Evolutionary conservation across 1,140 invertebrate genomes (phyloP).

Genomic region (Trinorchestia longiramus): DNA sequence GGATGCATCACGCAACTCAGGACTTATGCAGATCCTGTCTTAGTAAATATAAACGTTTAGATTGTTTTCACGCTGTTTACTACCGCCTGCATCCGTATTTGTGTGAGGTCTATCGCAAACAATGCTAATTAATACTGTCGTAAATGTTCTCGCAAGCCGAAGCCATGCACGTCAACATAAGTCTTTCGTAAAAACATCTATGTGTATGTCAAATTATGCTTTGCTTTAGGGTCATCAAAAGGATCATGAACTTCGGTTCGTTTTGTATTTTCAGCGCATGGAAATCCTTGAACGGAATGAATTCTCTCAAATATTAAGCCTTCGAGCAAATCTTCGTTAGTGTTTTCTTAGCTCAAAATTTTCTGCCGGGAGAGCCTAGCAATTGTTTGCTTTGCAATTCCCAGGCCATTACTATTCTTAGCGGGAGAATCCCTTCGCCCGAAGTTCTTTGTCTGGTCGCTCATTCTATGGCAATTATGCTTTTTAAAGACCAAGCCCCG

Average conservation of each 20-base stretch:
- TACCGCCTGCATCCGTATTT: too few species aligned
- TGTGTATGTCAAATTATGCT: too few species aligned
- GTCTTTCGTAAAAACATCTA: too few species aligned
- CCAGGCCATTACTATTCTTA: slow-evolving; percentile 48
- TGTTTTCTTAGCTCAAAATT: neutral
- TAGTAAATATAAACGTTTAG: too few species aligned
- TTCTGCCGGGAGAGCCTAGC: slow-evolving; percentile 28
- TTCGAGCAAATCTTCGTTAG: slow-evolving; percentile 31
- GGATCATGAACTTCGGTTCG: neutral
- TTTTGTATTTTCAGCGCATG: neutral
- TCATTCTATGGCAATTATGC: slow-evolving; percentile 46
- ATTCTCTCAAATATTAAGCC: neutral
- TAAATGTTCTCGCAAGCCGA: too few species aligned
- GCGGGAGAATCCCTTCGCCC: slow-evolving; percentile 27
- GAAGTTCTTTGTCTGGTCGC: slow-evolving; percentile 47
- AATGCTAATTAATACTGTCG: too few species aligned
- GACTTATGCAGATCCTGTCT: too few species aligned
- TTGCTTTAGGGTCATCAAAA: neutral
- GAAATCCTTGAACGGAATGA: neutral
- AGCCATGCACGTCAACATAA: too few species aligned
- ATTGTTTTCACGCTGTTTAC: too few species aligned
- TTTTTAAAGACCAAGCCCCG: slow-evolving; percentile 11
- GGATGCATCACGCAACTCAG: too few species aligned
- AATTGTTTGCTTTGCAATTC: slow-evolving; percentile 47
- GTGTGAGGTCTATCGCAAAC: too few species aligned